Evolutionary conservation across 2,888 invertebrate species (phyloP), one percentile per base, ranked within the genome.

Genomic region (Nymphalis polychloros): DNA sequence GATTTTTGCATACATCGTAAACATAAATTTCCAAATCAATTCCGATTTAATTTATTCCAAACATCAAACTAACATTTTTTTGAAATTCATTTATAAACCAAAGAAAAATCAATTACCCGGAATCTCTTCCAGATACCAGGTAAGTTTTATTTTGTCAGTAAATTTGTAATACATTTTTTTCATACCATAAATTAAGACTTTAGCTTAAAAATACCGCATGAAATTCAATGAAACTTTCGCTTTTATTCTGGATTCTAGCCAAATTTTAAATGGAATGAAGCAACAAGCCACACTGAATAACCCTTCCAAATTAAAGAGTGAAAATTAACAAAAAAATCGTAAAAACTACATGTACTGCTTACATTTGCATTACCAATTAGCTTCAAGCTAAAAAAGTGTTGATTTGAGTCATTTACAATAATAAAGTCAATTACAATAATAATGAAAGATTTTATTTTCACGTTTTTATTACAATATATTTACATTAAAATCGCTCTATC

Each of bases 201-300:
- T 20, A 8, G 31, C 59, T 27, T 59, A 69, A 69, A 69, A 69
- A 59, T 46, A 19, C n/a, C 59, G 52, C 49, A 46, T 63, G 19
- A 31, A 64, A 61, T 69, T 69, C 63, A 69, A 66, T 69, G 63
- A 69, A 66, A 69, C 63, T 60, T 66, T 41, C 59, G 23, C 35
- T 55, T 60, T 60, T 63, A 66, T 31, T 20, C 61, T 71, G 71
- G 71, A 41, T 20, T 17, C 52, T 41, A 7, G 63, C 71, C 71
- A 69, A 69, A 61, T 72, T 67, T 41, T 19, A 69, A 69, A 67
- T 69, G 64, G 69, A 52, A 53, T 62, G 66, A 64, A 69, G 64
- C 57, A 69, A 71, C 68, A 69, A 62, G 67, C 61, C 49, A 23
- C 35, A 47, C 16, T 67, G 46, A 35, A 64, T 53, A 63, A 20